phyloP scores from a whole-genome alignment of 2,113 vertebrate genomes.

The Progne subis region DNA sequence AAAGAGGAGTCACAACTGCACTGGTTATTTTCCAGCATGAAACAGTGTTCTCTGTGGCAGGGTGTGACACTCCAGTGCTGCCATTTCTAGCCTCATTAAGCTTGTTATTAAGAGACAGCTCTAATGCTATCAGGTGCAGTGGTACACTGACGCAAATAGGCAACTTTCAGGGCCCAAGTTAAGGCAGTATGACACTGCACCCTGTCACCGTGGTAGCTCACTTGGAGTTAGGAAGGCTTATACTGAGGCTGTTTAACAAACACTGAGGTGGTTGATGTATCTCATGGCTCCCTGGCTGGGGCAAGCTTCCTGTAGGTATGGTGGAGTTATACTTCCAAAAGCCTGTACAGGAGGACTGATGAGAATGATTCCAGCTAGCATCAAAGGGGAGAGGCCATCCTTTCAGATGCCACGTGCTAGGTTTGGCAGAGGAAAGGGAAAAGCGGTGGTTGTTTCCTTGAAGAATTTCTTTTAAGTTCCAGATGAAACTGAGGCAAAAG shows the following conservation, averaged over 20 bases:
- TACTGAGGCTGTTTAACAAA: not conserved
- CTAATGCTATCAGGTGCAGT: not conserved
- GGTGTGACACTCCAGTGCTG: not conserved
- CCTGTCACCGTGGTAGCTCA: fast-evolving
- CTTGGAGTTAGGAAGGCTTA: not conserved
- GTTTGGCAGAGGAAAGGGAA: not conserved
- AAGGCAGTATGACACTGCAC: not conserved
- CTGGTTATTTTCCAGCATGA: not conserved
- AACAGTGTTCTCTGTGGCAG: not conserved
- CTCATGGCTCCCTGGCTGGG: not conserved
- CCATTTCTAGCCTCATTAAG: not conserved
- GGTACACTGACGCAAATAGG: not conserved
- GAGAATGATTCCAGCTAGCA: not conserved
- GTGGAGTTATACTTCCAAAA: not conserved
- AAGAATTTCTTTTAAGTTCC: not conserved
- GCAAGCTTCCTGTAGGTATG: not conserved
- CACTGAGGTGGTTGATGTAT: not conserved
- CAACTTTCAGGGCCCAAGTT: not conserved
- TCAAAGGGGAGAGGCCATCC: not conserved
- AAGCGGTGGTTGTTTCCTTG: not conserved
- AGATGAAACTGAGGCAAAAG: not conserved
- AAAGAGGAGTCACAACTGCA: not conserved
- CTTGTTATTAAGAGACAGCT: not conserved
- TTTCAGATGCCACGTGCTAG: not conserved
- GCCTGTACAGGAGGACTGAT: not conserved